phyloP scores from a whole-genome alignment of 2,113 vertebrate species.

The Thunnus maccoyii region DNA sequence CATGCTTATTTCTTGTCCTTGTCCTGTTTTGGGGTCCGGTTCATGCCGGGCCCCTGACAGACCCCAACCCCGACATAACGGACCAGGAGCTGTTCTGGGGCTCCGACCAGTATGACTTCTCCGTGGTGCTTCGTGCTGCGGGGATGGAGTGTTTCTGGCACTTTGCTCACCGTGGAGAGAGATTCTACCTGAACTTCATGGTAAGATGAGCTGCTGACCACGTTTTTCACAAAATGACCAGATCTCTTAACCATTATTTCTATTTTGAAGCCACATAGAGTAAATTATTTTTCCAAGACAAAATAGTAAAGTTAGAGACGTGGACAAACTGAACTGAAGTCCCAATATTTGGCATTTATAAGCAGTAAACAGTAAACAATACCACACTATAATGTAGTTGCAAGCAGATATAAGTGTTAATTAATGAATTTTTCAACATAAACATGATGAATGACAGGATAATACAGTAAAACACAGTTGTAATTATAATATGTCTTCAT shows the following conservation, averaged over 20 bases:
- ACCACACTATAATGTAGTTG: too few species aligned
- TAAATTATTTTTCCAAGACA: too few species aligned
- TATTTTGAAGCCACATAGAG: too few species aligned
- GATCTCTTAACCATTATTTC: not conserved
- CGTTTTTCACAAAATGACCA: not conserved
- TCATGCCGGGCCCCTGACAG: slow-evolving; percentile 66
- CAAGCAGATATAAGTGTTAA: too few species aligned
- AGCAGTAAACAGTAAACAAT: too few species aligned
- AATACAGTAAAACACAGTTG: too few species aligned
- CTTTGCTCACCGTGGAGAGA: slow-evolving; percentile 88
- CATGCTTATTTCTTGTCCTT: slow-evolving; percentile 30
- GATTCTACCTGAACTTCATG: slow-evolving; percentile 94
- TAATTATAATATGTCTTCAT: too few species aligned
- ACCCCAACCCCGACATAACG: slow-evolving; percentile 56
- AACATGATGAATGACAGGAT: too few species aligned
- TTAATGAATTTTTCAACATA: too few species aligned
- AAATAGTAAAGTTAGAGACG: too few species aligned
- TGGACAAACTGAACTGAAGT: too few species aligned
- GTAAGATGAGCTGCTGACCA: slow-evolving; percentile 74
- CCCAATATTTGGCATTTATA: too few species aligned
- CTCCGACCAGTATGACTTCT: slow-evolving; percentile 90
- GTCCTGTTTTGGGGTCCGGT: slow-evolving; percentile 62
- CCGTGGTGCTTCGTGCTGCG: slow-evolving; percentile 83
- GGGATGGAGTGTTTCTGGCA: slow-evolving; percentile 93
- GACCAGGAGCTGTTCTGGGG: slow-evolving; percentile 86